Base-by-base conservation (phyloP, 2,888 invertebrate genomes). In the Rosalia funebris region DNA sequence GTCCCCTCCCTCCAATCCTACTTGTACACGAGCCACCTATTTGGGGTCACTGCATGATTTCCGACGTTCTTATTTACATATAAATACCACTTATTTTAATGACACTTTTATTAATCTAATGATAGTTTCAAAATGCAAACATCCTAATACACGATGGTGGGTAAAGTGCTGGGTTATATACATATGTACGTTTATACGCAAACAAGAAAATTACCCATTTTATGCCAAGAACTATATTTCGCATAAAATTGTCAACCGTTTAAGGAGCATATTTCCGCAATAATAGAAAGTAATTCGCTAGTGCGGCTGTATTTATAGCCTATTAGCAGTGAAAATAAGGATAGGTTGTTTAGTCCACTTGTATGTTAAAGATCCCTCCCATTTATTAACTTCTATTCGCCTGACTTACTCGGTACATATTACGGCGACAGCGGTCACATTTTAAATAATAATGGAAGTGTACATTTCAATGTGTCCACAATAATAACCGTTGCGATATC, bases 391-490 rank as follows among this genome's bases (percentile, higher is more conserved):
- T 25, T 50, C 39, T 53, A 42, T 53, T 12, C 53, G 42, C 53
- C 42, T 17, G 42, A 42, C 32, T 50, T 42, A 16, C 32, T 53
- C 42, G 41, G 41, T 53, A 53, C 41, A 12, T 39, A 53, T 42
- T 53, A 42, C 15, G 3, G 16, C 32, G 42, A 17, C 53, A 41
- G 42, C 42, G 32, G 42, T 12, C 42, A 42, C 53, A 53, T 53
- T 42, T 53, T 42, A 32, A 53, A 53, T 53, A 53, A 53, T 39
- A 53, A 41, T 25, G 20, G 31, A 41, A 17, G 12, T 31, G 53
- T 53, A 39, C 31, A 37, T 25, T 39, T 41, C 53, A 42, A 53
- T 53, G 53, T 42, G 53, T 42, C 42, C 32, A 32, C 16, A 41
- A 52, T 42, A 53, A 53, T 42, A 17, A 31, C 14, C 11, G 53